Evolutionary conservation across 2,113 vertebrate species (phyloP).

Genomic region (Himantopus leucocephalus): DNA sequence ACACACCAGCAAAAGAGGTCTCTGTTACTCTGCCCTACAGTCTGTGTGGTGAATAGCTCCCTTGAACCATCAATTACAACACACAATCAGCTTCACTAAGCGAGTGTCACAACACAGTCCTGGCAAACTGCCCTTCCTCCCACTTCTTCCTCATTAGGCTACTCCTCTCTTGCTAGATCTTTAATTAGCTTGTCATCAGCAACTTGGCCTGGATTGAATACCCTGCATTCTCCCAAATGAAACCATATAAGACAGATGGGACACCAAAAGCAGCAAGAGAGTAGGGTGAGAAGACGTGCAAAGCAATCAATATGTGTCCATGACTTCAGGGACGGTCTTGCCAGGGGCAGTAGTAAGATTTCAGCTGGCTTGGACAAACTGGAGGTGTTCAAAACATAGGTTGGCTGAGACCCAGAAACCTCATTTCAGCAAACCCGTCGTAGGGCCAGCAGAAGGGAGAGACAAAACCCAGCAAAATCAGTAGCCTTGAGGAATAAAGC

Average conservation of each 20-base stretch:
- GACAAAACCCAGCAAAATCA: neutral
- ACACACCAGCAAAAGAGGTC: neutral
- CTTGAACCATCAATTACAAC: slow-evolving; percentile 16
- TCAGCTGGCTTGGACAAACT: neutral
- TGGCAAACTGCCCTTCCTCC: slow-evolving; percentile 42
- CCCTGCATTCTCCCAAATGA: neutral
- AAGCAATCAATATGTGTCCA: neutral
- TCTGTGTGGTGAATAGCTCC: neutral
- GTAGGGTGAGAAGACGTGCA: neutral
- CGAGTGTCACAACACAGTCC: neutral
- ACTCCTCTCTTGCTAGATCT: neutral
- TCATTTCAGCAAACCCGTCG: neutral
- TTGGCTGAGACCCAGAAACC: neutral
- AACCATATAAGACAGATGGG: neutral
- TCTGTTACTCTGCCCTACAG: neutral
- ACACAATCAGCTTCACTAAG: neutral
- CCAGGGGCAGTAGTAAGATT: neutral
- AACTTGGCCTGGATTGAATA: neutral
- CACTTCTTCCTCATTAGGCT: slow-evolving; percentile 42
- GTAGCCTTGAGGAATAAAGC: neutral
- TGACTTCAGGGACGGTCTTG: neutral
- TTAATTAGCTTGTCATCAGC: slow-evolving; percentile 52
- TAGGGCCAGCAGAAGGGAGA: neutral
- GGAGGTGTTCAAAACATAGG: neutral
- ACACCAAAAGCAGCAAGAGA: neutral